Evolutionary conservation across 2,797 vertebrate species (phyloP), one percentile per base, ranked within the genome.

Genomic region (Anableps anableps): DNA sequence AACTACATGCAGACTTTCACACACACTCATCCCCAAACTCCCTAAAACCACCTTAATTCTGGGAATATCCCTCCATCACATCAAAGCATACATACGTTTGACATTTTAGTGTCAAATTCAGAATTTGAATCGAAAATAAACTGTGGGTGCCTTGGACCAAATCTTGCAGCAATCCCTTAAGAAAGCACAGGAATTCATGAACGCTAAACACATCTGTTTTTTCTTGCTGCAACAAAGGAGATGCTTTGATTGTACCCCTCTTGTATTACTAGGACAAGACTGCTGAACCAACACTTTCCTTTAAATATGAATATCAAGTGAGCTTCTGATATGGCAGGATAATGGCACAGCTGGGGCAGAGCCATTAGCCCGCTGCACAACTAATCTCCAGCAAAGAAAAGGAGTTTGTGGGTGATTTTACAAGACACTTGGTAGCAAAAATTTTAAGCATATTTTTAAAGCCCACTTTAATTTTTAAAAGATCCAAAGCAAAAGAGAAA

Each of bases 231-330:
- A 89, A 92, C 88, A 94, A 91, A 93, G 80, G 75, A 85, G 81
- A 9, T 10, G 79, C 86, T 92, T 91, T 92, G 92, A 93, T 91
- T 90, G 77, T 70, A 84, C 64, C 74, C 53, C 29, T 82, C 48
- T 85, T 86, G 29, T 81, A 72, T 89, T 89, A 83, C 83, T 83
- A 80, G 82, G 72, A 89, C 81, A 82, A 88, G 55, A 82, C 60
- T 87, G 92, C 91, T 95, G 93, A 94, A 88, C 85, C 74, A 80
- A 85, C 88, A 91, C 72, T 78, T 93, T 87, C 87, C 79, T 86
- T 85, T 78, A 66, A 88, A 92, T 86, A 92, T 90, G 84, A 92
- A 94, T 92, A 91, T 89, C 80, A 91, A 91, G 92, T 85, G 83
- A 93, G 74, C 66, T 78, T 88, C 84, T 91, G 85, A 91, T 93